Percentiles rank a stretch among this genome's conserved stretches.
Conservation (phyloP, 2,888 invertebrate genomes). For the Chouioia cunea region DNA sequence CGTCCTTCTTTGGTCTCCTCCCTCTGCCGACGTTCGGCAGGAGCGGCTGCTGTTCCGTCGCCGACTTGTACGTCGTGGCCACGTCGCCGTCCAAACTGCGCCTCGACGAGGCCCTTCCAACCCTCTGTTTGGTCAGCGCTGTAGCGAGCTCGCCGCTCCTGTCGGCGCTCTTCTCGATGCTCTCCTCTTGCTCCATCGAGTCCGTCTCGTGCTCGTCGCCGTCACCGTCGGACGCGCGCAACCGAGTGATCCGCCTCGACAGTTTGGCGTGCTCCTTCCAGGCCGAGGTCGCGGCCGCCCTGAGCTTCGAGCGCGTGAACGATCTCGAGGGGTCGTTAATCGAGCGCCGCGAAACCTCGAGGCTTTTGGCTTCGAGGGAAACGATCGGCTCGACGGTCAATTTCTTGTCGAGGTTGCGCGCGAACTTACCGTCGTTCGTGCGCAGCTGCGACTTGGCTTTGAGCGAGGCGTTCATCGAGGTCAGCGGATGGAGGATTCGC, state of each 20-base stretch:
- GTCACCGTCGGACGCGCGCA: conserved; percentile 23
- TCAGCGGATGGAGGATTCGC: conserved; percentile 53
- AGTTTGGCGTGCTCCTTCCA: conserved; percentile 44
- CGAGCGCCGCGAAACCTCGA: conserved; percentile 20
- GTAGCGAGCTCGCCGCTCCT: background rate
- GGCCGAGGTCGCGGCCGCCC: conserved; percentile 41
- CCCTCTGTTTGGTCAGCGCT: conserved; percentile 36
- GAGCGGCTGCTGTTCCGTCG: conserved; percentile 5
- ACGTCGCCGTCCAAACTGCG: conserved; percentile 28
- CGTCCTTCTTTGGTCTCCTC: conserved; percentile 48
- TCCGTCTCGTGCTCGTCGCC: conserved; percentile 48
- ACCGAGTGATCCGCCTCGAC: conserved; percentile 33
- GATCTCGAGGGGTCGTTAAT: conserved; percentile 43
- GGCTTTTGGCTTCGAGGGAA: conserved; percentile 24
- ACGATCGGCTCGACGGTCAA: background rate
- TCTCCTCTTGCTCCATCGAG: conserved; percentile 48
- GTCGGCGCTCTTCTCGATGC: conserved; percentile 35
- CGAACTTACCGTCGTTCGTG: conserved; percentile 63
- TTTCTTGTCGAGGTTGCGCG: conserved; percentile 27
- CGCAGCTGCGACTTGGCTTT: conserved; percentile 61
- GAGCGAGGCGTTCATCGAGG: conserved; percentile 58
- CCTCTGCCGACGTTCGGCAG: conserved; percentile 25
- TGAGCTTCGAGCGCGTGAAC: conserved; percentile 52
- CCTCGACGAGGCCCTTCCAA: conserved; percentile 46
- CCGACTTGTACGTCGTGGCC: conserved; percentile 11